A percentile compares a stretch with the other conserved stretches of the same genome.
Conservation (phyloP, 2,888 invertebrate species). For the Drosophila tanythrix region DNA sequence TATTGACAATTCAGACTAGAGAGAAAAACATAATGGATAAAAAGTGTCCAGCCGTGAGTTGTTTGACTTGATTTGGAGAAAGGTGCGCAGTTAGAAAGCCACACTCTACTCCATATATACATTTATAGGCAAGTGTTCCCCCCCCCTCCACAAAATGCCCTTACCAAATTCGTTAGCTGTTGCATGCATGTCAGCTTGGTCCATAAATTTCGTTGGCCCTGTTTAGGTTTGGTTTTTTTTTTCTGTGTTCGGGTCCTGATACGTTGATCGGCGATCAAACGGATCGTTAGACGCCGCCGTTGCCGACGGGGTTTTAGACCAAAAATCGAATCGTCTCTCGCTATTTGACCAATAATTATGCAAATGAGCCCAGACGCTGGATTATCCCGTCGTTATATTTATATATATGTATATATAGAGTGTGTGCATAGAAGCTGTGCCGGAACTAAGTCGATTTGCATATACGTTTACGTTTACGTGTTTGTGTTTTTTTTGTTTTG, state of each 20-base stretch:
- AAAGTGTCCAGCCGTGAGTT: conserved; percentile 75
- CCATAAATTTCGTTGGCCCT: conserved; percentile 63
- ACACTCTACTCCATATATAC: conserved; percentile 1
- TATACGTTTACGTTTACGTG: conserved; percentile 35
- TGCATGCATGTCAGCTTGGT: conserved; percentile 64
- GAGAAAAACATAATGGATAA: conserved; percentile 68
- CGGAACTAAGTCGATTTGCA: conserved; percentile 79
- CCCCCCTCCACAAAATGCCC: not conserved
- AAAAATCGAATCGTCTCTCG: conserved; percentile 25
- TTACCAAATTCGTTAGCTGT: conserved; percentile 40
- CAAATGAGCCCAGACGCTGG: conserved; percentile 66
- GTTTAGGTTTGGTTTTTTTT: conserved; percentile 21
- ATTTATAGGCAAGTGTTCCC: conserved; percentile 38
- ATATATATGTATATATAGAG: not conserved
- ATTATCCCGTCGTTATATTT: conserved; percentile 63
- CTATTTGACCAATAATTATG: conserved; percentile 75
- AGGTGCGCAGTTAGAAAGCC: conserved; percentile 64
- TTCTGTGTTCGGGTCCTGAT: conserved; percentile 36
- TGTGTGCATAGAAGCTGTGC: conserved; percentile 73
- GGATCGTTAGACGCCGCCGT: conserved; percentile 75
- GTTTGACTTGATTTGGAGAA: conserved; percentile 48
- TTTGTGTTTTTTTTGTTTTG: conserved; percentile 3
- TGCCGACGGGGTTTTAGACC: conserved; percentile 46
- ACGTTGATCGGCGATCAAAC: conserved; percentile 67
- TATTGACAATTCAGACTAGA: conserved; percentile 66